These are phyloP conservation scores for Montipora capricornis DNA, from an alignment of 64 coral and sea anemone genomes.

Conservation along the genomic window DNA sequence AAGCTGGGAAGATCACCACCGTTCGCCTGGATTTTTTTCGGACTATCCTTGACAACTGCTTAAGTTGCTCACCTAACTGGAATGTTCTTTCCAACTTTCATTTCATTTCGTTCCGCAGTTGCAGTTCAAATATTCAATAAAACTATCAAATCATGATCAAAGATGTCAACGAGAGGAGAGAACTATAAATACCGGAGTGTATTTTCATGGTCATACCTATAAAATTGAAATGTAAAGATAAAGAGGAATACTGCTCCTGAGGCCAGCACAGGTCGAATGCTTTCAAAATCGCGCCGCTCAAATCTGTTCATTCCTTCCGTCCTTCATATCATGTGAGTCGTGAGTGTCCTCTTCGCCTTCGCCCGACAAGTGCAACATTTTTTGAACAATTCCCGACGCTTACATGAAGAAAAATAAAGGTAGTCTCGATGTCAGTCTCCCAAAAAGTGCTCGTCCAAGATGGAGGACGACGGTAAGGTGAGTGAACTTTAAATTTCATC, in stretches of 20 bases:
- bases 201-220: slow-evolving; percentile 27
- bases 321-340: no score
- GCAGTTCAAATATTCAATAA: no score
- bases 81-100: no score
- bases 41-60: no score
- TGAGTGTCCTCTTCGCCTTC: no score
- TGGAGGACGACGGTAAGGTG: not conserved
- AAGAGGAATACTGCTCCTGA: slow-evolving; percentile 70
- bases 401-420: not conserved
- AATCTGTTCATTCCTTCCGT: slow-evolving; percentile 3
- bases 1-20: not conserved
- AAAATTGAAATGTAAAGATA: slow-evolving; percentile 77
- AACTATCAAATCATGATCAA: no score
- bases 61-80: no score
- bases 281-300: slow-evolving; percentile 20
- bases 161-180: no score
- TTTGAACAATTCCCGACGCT: not conserved
- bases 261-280: slow-evolving; percentile 54
- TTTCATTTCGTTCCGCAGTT: no score
- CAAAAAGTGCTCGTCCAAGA: not conserved
- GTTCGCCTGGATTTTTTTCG: not conserved
- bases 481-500: not conserved
- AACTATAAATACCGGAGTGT: no score
- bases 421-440: not conserved
- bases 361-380: no score